These are phyloP conservation scores for Cossypha polioptera DNA, from an alignment of 2,797 vertebrate species.

Conservation along the genomic window DNA sequence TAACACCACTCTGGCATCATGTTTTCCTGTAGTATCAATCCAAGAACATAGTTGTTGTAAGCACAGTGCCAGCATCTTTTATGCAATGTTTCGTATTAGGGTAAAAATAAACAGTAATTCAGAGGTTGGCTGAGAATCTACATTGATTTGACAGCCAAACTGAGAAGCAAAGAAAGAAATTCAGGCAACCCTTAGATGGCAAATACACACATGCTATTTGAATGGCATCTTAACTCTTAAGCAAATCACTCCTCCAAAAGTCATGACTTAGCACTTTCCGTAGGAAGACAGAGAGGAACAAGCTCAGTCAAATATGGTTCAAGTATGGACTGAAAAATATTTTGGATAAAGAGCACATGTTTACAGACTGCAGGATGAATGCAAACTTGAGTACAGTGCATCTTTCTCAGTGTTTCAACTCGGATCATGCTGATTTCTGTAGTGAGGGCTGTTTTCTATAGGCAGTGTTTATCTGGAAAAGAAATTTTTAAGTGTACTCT, in stretches of 20 bases:
- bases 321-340: neutral
- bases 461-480: neutral
- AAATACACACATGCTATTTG: neutral
- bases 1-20: neutral
- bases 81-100: neutral
- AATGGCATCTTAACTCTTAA: neutral
- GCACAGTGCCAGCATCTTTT: neutral
- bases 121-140: neutral
- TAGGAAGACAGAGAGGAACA: neutral
- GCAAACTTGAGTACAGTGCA: neutral
- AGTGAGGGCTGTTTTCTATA: neutral
- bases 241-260: neutral
- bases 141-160: neutral
- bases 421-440: accelerated
- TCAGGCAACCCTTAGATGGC: neutral
- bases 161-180: neutral
- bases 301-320: neutral
- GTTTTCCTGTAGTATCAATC: neutral
- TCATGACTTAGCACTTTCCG: accelerated
- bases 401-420: neutral
- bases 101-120: constrained; percentile 29
- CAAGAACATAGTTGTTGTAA: neutral
- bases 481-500: accelerated
- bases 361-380: neutral
- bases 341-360: neutral